These are phyloP conservation scores for Drepana arcuata DNA, from an alignment of 1,140 invertebrate species.

Conservation along the genomic window DNA sequence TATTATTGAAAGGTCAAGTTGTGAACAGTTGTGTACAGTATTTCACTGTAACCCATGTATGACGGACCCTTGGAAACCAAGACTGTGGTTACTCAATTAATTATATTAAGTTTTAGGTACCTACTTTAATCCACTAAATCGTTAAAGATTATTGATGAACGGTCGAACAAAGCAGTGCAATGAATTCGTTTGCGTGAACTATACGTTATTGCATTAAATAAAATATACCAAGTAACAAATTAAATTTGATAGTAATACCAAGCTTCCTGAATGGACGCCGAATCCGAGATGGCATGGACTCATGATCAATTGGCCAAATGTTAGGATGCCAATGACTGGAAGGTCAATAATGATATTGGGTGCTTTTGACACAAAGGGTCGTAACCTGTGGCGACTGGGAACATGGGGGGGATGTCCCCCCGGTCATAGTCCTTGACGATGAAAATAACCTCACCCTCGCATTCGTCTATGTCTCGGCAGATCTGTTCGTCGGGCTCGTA, in stretches of 20 bases:
- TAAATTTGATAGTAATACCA: slow-evolving; percentile 7
- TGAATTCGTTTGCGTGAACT: slow-evolving; percentile 30
- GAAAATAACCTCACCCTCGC: slow-evolving; percentile 62
- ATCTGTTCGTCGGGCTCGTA: slow-evolving; percentile 75
- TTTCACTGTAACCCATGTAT: no score
- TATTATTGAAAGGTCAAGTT: no score
- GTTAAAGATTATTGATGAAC: no score
- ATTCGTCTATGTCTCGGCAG: slow-evolving; percentile 75
- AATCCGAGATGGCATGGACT: no score
- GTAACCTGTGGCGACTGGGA: slow-evolving; percentile 46
- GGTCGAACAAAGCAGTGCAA: slow-evolving; percentile 38
- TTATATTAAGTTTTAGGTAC: no score
- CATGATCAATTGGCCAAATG: no score
- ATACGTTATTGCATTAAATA: slow-evolving; percentile 9
- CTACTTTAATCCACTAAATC: no score
- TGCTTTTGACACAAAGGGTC: slow-evolving; percentile 24
- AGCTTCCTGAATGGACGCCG: no score
- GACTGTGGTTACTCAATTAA: no score
- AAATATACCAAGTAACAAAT: no score
- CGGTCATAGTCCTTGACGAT: slow-evolving; percentile 38
- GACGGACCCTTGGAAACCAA: no score
- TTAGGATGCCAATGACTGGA: slow-evolving; percentile 26
- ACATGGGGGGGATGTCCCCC: slow-evolving; percentile 52
- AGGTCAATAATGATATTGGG: slow-evolving; percentile 12
- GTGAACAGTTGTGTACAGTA: no score